Percentiles rank a stretch among this genome's conserved stretches.
Evolutionary conservation across 2,797 vertebrate genomes (phyloP).

Genomic region (Novumbra hubbsi): DNA sequence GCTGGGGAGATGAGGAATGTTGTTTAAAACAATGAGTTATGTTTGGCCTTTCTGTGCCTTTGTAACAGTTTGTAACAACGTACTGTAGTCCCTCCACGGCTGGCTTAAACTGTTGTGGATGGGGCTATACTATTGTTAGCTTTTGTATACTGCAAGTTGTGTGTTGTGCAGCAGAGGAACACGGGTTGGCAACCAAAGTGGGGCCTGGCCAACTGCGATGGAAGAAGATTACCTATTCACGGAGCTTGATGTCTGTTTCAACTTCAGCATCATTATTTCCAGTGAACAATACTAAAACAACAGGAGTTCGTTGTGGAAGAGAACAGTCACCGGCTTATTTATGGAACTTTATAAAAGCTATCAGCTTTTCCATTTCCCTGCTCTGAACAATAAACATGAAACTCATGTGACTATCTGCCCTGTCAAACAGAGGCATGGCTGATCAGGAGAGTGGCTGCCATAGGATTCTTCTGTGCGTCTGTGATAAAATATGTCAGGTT

Average conservation of each 20-base stretch:
- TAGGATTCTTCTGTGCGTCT: constrained; percentile 7
- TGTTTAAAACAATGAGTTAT: not conserved
- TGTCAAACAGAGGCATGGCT: not conserved
- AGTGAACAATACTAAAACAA: not conserved
- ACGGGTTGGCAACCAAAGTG: too few species aligned
- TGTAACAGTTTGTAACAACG: too few species aligned
- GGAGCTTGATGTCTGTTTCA: too few species aligned
- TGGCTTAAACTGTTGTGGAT: too few species aligned
- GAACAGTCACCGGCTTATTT: not conserved
- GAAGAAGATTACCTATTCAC: too few species aligned
- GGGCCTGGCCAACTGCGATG: too few species aligned
- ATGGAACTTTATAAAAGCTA: not conserved
- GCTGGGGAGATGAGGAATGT: constrained; percentile 4
- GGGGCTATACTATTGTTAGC: too few species aligned
- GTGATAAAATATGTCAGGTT: constrained; percentile 16
- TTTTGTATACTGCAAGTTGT: too few species aligned
- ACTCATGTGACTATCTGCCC: not conserved
- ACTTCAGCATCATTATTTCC: not conserved
- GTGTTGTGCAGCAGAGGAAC: too few species aligned
- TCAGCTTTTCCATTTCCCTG: not conserved
- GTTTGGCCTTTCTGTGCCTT: not conserved
- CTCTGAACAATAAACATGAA: not conserved
- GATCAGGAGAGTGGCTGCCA: constrained; percentile 27
- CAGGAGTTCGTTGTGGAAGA: not conserved
- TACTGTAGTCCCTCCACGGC: too few species aligned